Evolutionary conservation across 2,888 invertebrate species (phyloP), one percentile per base, ranked within the genome.

Genomic region (Hanleya hanleyi): DNA sequence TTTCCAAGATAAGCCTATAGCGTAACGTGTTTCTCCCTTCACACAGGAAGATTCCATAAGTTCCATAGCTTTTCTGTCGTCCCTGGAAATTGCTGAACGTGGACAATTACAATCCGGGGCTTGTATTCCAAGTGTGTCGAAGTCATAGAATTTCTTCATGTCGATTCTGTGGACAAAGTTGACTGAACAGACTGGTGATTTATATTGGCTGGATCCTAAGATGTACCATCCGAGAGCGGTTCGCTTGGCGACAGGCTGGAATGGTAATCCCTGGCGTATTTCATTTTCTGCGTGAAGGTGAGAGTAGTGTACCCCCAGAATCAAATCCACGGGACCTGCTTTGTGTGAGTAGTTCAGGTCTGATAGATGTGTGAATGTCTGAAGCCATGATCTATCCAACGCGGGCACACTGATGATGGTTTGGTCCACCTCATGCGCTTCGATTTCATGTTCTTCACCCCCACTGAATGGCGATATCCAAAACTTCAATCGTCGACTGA

Each of bases 81-180:
- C 70, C 15, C 26, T 35, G 1, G 49, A 47, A 12, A 64, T 64
- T 12, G 41, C 35, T 33, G 15, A 29, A 4, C 6, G 9, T 70
- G 65, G 50, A 26, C 70, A 70, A 22, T 12, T 7, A 36, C 70
- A 70, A 26, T 70, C 47, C 29, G 50, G 50, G 18, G 65, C 64
- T 49, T 70, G 65, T 12, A 70, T 37, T 49, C 70, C 70, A 7
- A 67, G 41, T 15, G 71, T 57, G 26, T 71, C 57, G 15, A 71
- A 71, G 6, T 71, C 67, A 57, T 71, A 71, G n/a, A 71, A 57
- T 67, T 57, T 35, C n/a, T n/a, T n/a, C n/a, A n/a, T n/a, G n/a
- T n/a, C n/a, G n/a, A n/a, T n/a, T n/a, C n/a, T n/a, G n/a, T 71
- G 36, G 15, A 71, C 57, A 57, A 71, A 57, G 22, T 37, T 67